Percentiles rank a stretch among this genome's conserved stretches.
These are phyloP conservation scores for Zosterops pallidus DNA, from an alignment of 2,113 vertebrate genomes.

Conservation along the genomic window DNA sequence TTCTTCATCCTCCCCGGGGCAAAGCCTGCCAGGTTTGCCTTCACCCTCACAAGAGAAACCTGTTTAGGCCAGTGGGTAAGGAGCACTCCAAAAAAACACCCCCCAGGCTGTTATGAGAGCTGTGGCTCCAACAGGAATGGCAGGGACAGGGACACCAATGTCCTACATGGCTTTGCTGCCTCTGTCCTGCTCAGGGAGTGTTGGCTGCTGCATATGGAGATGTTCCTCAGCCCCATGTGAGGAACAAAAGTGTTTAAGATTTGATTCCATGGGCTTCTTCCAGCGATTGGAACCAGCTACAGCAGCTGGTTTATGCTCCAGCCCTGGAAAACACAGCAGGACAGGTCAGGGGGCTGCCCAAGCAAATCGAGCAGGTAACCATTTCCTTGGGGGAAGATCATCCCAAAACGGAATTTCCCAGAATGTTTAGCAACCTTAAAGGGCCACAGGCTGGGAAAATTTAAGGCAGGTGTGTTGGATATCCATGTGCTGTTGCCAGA, in stretches of 20 bases:
- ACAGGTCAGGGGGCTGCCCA: not conserved
- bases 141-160: not conserved
- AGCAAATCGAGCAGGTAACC: not conserved
- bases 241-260: not conserved
- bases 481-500: not conserved
- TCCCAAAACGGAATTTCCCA: not conserved
- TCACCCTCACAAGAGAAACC: not conserved
- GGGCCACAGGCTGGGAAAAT: not conserved
- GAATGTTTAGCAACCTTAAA: not conserved
- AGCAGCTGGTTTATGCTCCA: not conserved
- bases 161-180: not conserved
- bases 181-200: not conserved
- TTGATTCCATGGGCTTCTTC: not conserved
- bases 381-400: not conserved
- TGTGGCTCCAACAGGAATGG: not conserved
- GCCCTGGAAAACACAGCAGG: not conserved
- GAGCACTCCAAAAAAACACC: fast-evolving
- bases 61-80: not conserved
- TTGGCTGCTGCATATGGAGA: not conserved
- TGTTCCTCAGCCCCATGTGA: not conserved
- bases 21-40: not conserved
- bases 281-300: not conserved
- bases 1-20: not conserved
- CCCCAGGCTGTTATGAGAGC: not conserved
- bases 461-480: not conserved